Conservation (phyloP, 2,888 invertebrate species). For the Apamea epomidion region DNA sequence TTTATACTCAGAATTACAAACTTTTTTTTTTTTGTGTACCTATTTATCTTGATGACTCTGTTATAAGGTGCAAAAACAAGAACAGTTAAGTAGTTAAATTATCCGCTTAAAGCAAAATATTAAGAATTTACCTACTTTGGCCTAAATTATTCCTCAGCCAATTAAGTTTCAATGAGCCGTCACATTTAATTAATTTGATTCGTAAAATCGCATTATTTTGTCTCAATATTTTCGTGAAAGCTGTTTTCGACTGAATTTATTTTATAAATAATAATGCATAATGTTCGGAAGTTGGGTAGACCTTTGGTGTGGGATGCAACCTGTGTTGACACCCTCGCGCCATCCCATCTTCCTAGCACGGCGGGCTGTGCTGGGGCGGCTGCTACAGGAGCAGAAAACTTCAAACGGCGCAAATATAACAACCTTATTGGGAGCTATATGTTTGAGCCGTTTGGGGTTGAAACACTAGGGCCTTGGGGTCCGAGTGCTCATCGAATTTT, state of each 20-base stretch:
- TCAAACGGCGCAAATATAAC: too few relatives aligned
- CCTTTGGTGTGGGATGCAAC: too few relatives aligned
- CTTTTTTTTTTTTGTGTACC: conserved; percentile 7
- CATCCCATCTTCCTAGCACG: too few relatives aligned
- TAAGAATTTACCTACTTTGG: background rate
- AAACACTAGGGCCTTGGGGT: too few relatives aligned
- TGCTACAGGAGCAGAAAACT: too few relatives aligned
- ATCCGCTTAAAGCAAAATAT: background rate
- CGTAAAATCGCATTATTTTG: conserved; percentile 30
- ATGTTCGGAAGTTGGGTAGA: too few relatives aligned
- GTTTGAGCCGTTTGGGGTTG: too few relatives aligned
- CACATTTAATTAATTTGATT: conserved; percentile 27
- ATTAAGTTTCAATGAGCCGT: conserved; percentile 13
- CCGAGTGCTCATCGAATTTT: too few relatives aligned
- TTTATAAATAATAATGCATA: too few relatives aligned
- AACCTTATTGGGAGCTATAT: too few relatives aligned
- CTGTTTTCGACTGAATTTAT: conserved; percentile 12
- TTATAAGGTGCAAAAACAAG: background rate
- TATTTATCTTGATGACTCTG: conserved; percentile 26
- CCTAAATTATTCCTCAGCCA: conserved; percentile 26
- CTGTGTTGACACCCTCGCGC: too few relatives aligned
- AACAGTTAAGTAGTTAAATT: background rate
- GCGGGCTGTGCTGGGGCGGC: too few relatives aligned
- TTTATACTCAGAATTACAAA: conserved; percentile 16
- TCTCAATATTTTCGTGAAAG: conserved; percentile 39